These are phyloP conservation scores for Scyliorhinus canicula DNA, from an alignment of 2,797 vertebrate genomes.

Conservation along the genomic window DNA sequence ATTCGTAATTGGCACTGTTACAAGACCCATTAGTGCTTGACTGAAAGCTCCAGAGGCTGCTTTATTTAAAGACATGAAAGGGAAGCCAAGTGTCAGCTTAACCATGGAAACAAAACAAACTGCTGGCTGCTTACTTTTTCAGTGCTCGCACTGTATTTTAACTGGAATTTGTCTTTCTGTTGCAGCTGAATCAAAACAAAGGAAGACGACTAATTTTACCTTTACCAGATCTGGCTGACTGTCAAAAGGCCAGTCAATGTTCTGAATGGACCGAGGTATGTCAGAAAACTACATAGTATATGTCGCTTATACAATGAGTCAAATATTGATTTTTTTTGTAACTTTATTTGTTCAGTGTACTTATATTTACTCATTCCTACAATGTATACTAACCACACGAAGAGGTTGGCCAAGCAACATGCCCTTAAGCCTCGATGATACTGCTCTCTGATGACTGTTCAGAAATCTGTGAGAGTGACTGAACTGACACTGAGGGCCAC, in stretches of 20 bases:
- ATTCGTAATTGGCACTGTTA: not conserved
- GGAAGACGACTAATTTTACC: not conserved
- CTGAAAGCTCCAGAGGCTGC: not conserved
- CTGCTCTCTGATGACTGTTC: not conserved
- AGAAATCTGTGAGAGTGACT: not conserved
- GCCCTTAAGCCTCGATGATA: not conserved
- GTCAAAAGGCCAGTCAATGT: not conserved
- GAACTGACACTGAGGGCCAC: not conserved
- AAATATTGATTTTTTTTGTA: not conserved
- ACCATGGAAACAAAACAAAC: constrained; percentile 15
- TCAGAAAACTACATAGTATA: not conserved
- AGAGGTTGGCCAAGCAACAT: not conserved
- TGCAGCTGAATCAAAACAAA: not conserved
- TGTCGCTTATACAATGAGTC: not conserved
- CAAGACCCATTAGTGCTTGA: constrained; percentile 16
- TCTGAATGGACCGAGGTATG: constrained; percentile 1
- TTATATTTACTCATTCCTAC: not conserved
- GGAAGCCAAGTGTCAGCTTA: not conserved
- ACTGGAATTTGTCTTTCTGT: not conserved
- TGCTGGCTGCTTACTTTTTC: not conserved
- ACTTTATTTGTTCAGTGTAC: not conserved
- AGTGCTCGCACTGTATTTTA: not conserved
- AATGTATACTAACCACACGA: no score
- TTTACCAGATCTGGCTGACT: not conserved
- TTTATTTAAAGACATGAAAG: constrained; percentile 12